Conservation (phyloP, 2,888 invertebrate species). For the Diaphora mendica region DNA sequence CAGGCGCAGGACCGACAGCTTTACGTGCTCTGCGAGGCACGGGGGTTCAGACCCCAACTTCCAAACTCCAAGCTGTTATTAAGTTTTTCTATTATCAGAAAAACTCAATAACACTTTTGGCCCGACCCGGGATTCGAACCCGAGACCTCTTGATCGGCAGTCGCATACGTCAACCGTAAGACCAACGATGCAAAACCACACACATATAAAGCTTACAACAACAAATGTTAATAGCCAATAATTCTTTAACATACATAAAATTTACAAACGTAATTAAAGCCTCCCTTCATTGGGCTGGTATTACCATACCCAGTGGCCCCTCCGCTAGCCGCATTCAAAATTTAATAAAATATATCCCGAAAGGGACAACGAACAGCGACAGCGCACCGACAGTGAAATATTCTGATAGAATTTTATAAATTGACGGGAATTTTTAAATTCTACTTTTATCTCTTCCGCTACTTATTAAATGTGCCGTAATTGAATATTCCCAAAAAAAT, state of each 20-base stretch:
- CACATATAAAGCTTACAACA: no score
- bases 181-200: no score
- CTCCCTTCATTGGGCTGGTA: background rate
- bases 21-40: no score
- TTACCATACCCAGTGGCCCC: background rate
- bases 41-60: no score
- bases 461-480: background rate
- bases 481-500: background rate
- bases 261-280: background rate
- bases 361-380: background rate
- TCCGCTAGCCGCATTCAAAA: background rate
- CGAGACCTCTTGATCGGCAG: no score
- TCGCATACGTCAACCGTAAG: no score
- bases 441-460: background rate
- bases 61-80: no score
- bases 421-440: background rate
- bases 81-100: no score
- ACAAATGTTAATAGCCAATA: background rate
- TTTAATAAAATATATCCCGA: slow-evolving; percentile 10
- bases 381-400: background rate
- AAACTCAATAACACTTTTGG: no score
- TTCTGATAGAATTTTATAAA: slow-evolving; percentile 10
- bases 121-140: no score
- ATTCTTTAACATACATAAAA: background rate
- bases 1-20: no score